phyloP scores from a whole-genome alignment of 2,888 invertebrate species.

The Tetramorium bicarinatum region DNA sequence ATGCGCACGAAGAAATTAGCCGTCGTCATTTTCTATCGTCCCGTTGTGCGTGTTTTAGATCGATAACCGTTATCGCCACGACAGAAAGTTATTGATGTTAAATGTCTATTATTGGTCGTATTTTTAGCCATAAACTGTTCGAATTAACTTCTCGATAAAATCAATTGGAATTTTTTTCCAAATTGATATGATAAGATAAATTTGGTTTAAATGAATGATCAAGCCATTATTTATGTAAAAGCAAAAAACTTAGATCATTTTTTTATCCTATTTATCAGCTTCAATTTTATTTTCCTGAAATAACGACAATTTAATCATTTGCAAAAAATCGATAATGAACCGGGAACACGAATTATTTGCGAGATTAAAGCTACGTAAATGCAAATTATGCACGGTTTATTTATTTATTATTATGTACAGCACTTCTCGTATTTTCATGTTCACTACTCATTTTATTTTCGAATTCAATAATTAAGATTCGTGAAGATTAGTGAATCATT shows the following conservation, averaged over 20 bases:
- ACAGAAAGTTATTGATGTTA: background rate
- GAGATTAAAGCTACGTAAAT: no score
- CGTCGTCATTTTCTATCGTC: background rate
- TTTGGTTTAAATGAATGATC: background rate
- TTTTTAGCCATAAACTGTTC: background rate
- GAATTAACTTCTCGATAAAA: background rate
- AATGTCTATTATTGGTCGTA: background rate
- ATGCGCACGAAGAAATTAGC: conserved; percentile 6
- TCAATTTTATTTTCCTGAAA: background rate
- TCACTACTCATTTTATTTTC: no score
- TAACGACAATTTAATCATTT: background rate
- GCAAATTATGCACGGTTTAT: background rate
- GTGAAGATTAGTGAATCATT: background rate
- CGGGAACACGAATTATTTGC: background rate
- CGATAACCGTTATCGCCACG: background rate
- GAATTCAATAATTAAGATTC: conserved; percentile 5
- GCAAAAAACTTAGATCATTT: background rate
- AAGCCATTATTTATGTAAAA: background rate
- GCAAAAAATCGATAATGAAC: background rate
- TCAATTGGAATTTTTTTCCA: background rate
- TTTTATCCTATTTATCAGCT: background rate
- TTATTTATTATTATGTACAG: background rate
- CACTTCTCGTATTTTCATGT: background rate
- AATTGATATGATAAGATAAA: background rate
- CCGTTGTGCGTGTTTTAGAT: background rate